Conservation (phyloP, 1,140 invertebrate species). For the Holotrichia oblita region DNA sequence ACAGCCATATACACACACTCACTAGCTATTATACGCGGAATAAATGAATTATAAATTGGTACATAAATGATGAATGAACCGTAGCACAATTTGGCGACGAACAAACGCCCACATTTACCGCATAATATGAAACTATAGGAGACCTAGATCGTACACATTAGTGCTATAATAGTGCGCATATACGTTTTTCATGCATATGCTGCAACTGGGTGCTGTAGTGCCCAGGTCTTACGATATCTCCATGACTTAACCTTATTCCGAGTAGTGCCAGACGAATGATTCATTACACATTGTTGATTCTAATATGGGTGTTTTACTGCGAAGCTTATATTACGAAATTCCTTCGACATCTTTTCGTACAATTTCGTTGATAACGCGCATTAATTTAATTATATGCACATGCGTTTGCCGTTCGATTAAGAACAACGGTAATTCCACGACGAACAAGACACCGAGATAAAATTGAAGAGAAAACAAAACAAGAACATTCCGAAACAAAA, state of each 20-base stretch:
- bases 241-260: slow-evolving; percentile 37
- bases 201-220: background rate
- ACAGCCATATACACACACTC: background rate
- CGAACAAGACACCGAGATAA: too few relatives aligned
- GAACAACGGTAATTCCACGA: too few relatives aligned
- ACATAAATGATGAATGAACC: slow-evolving; percentile 49
- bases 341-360: background rate
- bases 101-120: slow-evolving; percentile 42
- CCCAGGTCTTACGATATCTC: slow-evolving; percentile 1
- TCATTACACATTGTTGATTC: slow-evolving; percentile 41
- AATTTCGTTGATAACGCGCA: too few relatives aligned
- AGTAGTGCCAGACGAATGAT: slow-evolving; percentile 3
- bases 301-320: slow-evolving; percentile 42
- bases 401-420: too few relatives aligned
- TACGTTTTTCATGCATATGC: background rate
- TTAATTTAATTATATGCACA: too few relatives aligned
- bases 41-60: slow-evolving; percentile 49
- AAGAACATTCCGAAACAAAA: background rate
- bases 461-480: background rate
- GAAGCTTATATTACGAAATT: background rate
- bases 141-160: slow-evolving; percentile 9
- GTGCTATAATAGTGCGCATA: background rate
- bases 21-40: slow-evolving; percentile 38
- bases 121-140: slow-evolving; percentile 15
- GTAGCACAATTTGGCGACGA: slow-evolving; percentile 49